Conservation (phyloP, 2,797 vertebrate genomes). For the Clarias pachynema region DNA sequence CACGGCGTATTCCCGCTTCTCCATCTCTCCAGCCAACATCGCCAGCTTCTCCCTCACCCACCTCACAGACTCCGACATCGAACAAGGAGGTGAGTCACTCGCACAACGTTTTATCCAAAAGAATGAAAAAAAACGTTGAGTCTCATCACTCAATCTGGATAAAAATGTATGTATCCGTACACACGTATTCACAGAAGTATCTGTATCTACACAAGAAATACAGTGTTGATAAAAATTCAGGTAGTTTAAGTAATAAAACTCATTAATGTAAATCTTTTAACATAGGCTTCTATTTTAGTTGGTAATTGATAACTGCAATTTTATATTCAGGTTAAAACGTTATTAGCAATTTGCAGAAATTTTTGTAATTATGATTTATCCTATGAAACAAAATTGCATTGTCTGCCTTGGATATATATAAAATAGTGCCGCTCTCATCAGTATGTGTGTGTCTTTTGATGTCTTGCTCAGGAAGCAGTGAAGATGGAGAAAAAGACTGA, state of each 20-base stretch:
- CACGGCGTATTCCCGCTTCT: slow-evolving; percentile 89
- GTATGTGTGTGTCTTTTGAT: background rate
- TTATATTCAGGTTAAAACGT: background rate
- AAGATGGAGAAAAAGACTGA: slow-evolving; percentile 97
- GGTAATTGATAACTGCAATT: background rate
- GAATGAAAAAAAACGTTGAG: background rate
- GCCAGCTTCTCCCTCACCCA: slow-evolving; percentile 93
- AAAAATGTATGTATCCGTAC: background rate
- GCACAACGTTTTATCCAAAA: background rate
- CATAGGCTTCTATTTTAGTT: background rate
- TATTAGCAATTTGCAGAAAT: background rate
- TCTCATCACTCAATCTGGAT: background rate
- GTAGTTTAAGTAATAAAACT: background rate
- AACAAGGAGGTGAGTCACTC: slow-evolving; percentile 88
- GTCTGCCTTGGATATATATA: background rate
- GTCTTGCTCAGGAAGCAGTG: slow-evolving; percentile 87
- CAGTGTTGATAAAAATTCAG: too few species aligned
- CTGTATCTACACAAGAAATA: background rate
- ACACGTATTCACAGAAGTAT: background rate
- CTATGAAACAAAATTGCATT: background rate
- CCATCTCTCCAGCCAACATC: slow-evolving; percentile 93
- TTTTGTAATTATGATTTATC: background rate
- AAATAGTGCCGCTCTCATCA: background rate
- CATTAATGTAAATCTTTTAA: background rate
- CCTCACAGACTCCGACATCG: slow-evolving; percentile 93